Evolutionary conservation across 2,797 vertebrate genomes (phyloP).

Genomic region (Benthosema pterotum): DNA sequence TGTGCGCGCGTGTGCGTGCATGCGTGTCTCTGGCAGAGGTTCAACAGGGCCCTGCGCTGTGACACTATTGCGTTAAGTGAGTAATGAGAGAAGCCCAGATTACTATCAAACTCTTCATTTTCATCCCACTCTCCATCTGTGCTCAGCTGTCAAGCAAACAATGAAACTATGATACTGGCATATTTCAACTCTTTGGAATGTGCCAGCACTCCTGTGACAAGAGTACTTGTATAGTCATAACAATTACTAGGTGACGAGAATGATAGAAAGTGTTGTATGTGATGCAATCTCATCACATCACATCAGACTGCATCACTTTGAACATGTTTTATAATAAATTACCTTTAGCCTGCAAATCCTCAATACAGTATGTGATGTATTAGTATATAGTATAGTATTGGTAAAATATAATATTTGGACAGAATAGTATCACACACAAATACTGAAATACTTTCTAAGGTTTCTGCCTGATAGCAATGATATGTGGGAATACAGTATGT

Average conservation of each 20-base stretch:
- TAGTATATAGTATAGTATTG: background rate
- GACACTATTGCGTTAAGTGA: constrained; percentile 58
- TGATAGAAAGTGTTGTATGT: background rate
- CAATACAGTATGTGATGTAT: background rate
- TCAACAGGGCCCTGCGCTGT: constrained; percentile 16
- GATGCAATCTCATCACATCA: background rate
- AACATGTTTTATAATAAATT: background rate
- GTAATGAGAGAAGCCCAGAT: constrained; percentile 66
- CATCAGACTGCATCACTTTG: background rate
- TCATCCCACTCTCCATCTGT: constrained; percentile 61
- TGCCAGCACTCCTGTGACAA: constrained; percentile 40
- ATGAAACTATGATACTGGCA: constrained; percentile 49
- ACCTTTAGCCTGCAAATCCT: no score
- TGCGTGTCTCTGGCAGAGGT: background rate
- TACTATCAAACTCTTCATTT: constrained; percentile 64
- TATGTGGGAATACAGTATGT: no score
- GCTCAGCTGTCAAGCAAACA: constrained; percentile 52
- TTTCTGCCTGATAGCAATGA: no score
- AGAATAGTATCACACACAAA: no score
- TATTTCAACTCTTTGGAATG: constrained; percentile 20
- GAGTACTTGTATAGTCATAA: constrained; percentile 18
- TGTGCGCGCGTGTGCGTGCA: background rate
- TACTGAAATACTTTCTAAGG: no score
- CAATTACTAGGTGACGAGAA: constrained; percentile 10
- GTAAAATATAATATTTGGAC: background rate